Evolutionary conservation across 2,113 vertebrate genomes (phyloP).

Genomic region (Eira barbara): DNA sequence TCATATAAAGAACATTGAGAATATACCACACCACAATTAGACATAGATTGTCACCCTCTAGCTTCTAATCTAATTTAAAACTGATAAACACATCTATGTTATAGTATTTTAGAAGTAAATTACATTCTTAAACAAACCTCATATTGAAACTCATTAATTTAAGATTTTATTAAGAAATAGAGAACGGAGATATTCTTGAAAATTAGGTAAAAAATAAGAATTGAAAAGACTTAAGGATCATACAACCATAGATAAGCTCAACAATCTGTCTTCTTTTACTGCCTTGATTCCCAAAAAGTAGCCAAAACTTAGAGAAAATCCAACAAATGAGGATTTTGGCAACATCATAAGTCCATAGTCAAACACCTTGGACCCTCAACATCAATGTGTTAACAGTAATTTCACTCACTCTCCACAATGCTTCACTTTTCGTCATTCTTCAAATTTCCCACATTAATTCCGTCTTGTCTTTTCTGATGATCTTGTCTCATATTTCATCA

Average conservation of each 20-base stretch:
- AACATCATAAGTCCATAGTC: neutral
- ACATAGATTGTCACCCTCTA: neutral
- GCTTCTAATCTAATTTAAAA: neutral
- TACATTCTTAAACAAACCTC: constrained; percentile 5
- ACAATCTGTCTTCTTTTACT: neutral
- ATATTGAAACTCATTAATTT: constrained; percentile 11
- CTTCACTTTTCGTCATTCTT: neutral
- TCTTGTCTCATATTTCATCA: neutral
- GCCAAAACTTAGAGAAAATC: neutral
- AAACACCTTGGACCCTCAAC: neutral
- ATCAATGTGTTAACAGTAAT: neutral
- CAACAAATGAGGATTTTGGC: neutral
- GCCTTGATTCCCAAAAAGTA: neutral
- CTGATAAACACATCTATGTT: neutral
- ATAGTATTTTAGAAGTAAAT: neutral
- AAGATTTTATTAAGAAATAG: neutral
- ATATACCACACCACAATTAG: neutral
- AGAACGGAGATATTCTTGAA: constrained; percentile 8
- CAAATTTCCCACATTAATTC: neutral
- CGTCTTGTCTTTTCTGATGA: neutral
- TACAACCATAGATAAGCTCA: neutral
- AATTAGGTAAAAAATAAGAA: neutral
- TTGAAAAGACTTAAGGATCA: neutral
- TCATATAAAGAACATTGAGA: neutral
- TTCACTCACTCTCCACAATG: neutral